phyloP scores from a whole-genome alignment of 2,113 vertebrate species.

The Nyctibius bracteatus region DNA sequence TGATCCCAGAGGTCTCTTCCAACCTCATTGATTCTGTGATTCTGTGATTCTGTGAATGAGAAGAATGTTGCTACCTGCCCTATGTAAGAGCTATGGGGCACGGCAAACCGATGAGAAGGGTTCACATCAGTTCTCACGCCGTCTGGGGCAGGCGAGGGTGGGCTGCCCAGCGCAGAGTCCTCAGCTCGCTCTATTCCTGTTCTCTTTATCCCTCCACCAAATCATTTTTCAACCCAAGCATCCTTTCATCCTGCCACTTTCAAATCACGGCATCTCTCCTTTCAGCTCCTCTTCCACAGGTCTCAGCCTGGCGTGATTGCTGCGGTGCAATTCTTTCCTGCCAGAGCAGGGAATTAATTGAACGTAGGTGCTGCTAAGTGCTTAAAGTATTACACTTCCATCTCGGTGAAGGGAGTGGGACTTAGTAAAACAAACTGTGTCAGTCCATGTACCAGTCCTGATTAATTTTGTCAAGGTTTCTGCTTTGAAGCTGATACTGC shows the following conservation, averaged over 20 bases:
- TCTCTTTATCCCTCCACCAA: rapidly evolving
- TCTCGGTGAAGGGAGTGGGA: not conserved
- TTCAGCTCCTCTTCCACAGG: not conserved
- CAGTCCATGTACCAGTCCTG: slow-evolving; percentile 41
- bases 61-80: too few relatives aligned
- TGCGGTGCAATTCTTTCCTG: not conserved
- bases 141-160: not conserved
- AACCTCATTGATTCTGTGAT: too few relatives aligned
- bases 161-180: too few relatives aligned
- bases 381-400: slow-evolving; percentile 1
- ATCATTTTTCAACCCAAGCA: not conserved
- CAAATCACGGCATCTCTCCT: not conserved
- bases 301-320: not conserved
- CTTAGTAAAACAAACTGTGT: slow-evolving; percentile 55
- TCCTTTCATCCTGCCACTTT: not conserved
- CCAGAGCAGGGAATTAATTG: slow-evolving; percentile 23
- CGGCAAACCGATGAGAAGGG: rapidly evolving
- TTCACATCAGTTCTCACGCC: rapidly evolving
- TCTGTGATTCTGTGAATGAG: too few relatives aligned
- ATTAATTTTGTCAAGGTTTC: slow-evolving; percentile 56
- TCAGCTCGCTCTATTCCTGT: not conserved
- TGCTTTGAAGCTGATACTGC: slow-evolving; percentile 7
- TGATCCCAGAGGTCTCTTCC: too few relatives aligned
- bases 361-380: not conserved
- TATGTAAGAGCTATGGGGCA: not conserved